These are phyloP conservation scores for Oxyura jamaicensis DNA, from an alignment of 2,113 vertebrate genomes.

Conservation along the genomic window DNA sequence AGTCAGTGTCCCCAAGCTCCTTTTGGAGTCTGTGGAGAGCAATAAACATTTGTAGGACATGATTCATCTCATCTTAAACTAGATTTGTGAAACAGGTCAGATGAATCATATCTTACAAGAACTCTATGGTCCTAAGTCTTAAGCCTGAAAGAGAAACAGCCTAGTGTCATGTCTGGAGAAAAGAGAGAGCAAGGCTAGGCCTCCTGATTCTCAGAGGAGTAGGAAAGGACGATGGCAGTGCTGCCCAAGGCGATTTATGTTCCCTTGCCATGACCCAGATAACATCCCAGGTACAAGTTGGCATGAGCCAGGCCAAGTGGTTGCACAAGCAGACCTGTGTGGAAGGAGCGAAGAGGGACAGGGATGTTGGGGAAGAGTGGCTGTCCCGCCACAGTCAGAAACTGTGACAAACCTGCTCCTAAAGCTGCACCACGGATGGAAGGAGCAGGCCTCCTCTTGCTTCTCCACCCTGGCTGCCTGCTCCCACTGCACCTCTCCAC, in stretches of 20 bases:
- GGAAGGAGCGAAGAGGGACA: neutral
- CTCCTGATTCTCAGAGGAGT: neutral
- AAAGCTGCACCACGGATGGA: neutral
- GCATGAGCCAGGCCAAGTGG: neutral
- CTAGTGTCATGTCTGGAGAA: neutral
- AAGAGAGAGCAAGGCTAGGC: neutral
- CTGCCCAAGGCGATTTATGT: neutral
- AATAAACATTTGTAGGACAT: slow-evolving; percentile 34
- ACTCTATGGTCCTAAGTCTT: slow-evolving; percentile 29
- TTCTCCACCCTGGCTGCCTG: neutral
- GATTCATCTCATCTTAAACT: slow-evolving; percentile 60
- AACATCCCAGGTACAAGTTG: neutral
- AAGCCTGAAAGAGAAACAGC: slow-evolving; percentile 23
- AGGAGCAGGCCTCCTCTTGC: accelerated
- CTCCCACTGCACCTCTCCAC: neutral
- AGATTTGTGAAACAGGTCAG: slow-evolving; percentile 56
- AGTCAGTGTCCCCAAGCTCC: slow-evolving; percentile 49
- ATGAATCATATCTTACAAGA: slow-evolving; percentile 53
- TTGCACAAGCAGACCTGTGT: neutral
- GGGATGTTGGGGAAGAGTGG: neutral
- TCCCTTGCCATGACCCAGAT: neutral
- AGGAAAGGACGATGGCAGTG: neutral
- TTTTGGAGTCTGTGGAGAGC: slow-evolving; percentile 18
- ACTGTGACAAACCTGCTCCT: neutral
- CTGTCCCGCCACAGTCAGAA: neutral